These are phyloP conservation scores for Scaptomyza polygonia DNA, from an alignment of 2,888 invertebrate species.

Conservation along the genomic window DNA sequence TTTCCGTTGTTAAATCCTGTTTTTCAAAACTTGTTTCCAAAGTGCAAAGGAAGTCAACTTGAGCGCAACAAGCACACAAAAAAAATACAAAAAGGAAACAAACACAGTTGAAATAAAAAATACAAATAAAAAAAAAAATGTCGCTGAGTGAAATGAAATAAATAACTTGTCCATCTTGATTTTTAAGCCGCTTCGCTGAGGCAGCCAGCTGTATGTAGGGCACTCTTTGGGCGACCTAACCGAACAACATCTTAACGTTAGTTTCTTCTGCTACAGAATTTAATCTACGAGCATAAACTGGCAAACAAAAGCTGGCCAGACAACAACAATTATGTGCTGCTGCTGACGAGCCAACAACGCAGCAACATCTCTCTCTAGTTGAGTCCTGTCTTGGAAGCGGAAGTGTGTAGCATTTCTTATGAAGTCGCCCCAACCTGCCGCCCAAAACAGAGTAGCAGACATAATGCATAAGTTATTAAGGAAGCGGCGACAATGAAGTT, in stretches of 20 bases:
- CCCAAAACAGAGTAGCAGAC: slow-evolving; percentile 22
- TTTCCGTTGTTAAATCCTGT: slow-evolving; percentile 81
- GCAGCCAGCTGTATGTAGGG: slow-evolving; percentile 42
- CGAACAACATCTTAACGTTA: slow-evolving; percentile 17
- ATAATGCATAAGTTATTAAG: slow-evolving; percentile 52
- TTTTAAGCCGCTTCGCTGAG: slow-evolving; percentile 18
- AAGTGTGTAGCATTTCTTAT: slow-evolving; percentile 47
- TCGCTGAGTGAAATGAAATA: slow-evolving; percentile 43
- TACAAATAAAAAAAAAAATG: slow-evolving; percentile 31
- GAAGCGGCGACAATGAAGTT: slow-evolving; percentile 41
- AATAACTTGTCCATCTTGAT: slow-evolving; percentile 43
- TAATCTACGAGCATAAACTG: slow-evolving; percentile 47
- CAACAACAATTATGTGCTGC: slow-evolving; percentile 34
- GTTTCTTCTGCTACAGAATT: slow-evolving; percentile 37
- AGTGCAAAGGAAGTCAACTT: slow-evolving; percentile 80
- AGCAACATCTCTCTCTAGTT: slow-evolving; percentile 12
- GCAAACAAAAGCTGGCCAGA: slow-evolving; percentile 40
- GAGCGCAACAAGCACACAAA: slow-evolving; percentile 62
- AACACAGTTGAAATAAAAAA: slow-evolving; percentile 13
- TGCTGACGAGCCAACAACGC: slow-evolving; percentile 11
- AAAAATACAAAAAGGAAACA: slow-evolving; percentile 19
- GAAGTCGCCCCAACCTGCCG: slow-evolving; percentile 17
- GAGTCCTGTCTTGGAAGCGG: slow-evolving; percentile 38
- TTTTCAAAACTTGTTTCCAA: slow-evolving; percentile 75
- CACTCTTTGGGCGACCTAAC: slow-evolving; percentile 27